Conservation (phyloP, 2,797 vertebrate species). For the Choloepus didactylus region DNA sequence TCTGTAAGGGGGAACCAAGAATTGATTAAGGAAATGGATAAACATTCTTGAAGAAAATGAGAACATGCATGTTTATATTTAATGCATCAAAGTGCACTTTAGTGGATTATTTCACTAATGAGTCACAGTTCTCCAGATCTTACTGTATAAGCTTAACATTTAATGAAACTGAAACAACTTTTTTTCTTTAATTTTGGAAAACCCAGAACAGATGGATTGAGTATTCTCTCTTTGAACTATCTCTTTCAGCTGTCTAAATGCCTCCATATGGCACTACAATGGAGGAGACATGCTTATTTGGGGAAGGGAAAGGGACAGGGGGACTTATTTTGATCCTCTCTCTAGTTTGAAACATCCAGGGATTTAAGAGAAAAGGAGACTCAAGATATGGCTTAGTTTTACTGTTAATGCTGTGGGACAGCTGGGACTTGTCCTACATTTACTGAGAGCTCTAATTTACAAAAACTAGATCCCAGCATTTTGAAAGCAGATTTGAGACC, state of each 20-base stretch:
- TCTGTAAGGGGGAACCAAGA: background rate
- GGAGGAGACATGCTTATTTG: background rate
- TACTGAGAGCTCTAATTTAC: conserved; percentile 80
- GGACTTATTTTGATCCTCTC: conserved; percentile 71
- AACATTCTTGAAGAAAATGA: background rate
- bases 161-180: conserved; percentile 66
- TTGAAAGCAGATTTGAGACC: conserved; percentile 69
- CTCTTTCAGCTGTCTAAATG: conserved; percentile 61
- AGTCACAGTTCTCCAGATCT: conserved; percentile 58
- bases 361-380: conserved; percentile 75
- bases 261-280: conserved; percentile 62
- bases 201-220: conserved; percentile 57
- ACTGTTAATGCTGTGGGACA: conserved; percentile 71
- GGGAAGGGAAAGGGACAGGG: conserved; percentile 42
- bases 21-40: conserved; percentile 39
- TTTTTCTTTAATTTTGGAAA: conserved; percentile 63
- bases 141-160: conserved; percentile 59
- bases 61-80: conserved; percentile 28
- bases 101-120: conserved; percentile 56
- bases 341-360: conserved; percentile 68
- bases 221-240: conserved; percentile 57
- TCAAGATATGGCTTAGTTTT: conserved; percentile 81
- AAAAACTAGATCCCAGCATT: conserved; percentile 74
- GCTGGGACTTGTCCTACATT: conserved; percentile 80
- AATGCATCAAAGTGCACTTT: conserved; percentile 25